Percentiles rank a stretch among this genome's conserved stretches.
phyloP scores from a whole-genome alignment of 2,888 invertebrate genomes.

The Drosophila buzzatii region DNA sequence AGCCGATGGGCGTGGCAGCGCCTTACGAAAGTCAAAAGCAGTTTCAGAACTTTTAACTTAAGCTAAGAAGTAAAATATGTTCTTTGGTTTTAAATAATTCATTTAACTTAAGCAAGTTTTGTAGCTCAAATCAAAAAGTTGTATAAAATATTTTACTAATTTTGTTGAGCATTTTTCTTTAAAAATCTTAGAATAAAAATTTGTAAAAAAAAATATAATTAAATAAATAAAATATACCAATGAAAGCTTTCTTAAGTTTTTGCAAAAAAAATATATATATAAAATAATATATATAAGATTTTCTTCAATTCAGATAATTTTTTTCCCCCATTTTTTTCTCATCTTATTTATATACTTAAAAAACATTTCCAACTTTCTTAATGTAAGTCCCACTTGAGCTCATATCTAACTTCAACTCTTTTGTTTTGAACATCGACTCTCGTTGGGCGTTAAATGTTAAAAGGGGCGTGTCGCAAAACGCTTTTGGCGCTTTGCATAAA shows the following conservation, averaged over 20 bases:
- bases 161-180: too few relatives aligned
- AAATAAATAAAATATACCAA: too few relatives aligned
- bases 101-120: background rate
- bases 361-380: background rate
- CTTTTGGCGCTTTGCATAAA: constrained; percentile 44
- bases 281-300: background rate
- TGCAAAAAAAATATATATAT: too few relatives aligned
- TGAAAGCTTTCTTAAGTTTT: background rate
- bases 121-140: background rate
- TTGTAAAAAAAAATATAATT: too few relatives aligned
- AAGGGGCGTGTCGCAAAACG: background rate
- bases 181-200: too few relatives aligned
- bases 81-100: background rate
- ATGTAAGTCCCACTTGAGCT: background rate
- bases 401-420: background rate
- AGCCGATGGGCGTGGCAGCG: background rate
- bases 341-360: background rate
- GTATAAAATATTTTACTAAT: too few relatives aligned
- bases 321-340: too few relatives aligned
- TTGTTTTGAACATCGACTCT: background rate
- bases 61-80: background rate
- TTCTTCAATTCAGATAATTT: background rate
- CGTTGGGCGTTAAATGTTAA: constrained; percentile 4
- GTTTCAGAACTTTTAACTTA: constrained; percentile 12
- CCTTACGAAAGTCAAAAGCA: background rate